Percentiles rank a stretch among this genome's conserved stretches.
phyloP scores from a whole-genome alignment of 2,113 vertebrate genomes.

The Tringa solitaria region DNA sequence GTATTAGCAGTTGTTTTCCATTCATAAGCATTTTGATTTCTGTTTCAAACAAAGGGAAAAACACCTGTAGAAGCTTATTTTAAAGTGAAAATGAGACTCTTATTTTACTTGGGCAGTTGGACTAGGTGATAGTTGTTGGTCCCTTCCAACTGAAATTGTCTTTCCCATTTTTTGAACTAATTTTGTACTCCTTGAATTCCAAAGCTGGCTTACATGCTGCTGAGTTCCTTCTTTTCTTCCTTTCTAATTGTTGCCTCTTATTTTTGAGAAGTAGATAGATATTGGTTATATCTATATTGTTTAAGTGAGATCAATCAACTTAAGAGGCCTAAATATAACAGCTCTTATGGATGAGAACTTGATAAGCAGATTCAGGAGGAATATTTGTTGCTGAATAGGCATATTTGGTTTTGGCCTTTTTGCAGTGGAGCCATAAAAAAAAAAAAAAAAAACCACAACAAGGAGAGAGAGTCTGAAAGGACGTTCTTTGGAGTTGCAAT shows the following conservation, averaged over 20 bases:
- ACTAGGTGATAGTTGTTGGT: background rate
- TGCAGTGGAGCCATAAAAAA: conserved; percentile 26
- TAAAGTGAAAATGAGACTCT: background rate
- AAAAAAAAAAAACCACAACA: too few relatives aligned
- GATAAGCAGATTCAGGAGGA: conserved; percentile 18
- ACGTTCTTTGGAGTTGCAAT: conserved; percentile 16
- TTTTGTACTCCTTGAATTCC: background rate
- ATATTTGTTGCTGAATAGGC: background rate
- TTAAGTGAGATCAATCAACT: background rate
- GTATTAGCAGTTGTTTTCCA: background rate
- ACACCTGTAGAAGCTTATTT: background rate
- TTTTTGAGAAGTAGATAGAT: background rate
- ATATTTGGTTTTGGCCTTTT: conserved; percentile 36
- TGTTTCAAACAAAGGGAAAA: background rate
- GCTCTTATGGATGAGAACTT: background rate
- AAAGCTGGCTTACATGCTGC: background rate
- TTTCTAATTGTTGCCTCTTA: background rate
- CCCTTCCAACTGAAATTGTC: background rate
- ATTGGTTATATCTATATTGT: background rate
- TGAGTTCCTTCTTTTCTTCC: background rate
- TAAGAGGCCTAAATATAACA: background rate
- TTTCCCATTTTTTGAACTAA: background rate
- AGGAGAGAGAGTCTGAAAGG: conserved; percentile 21
- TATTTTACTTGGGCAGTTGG: background rate
- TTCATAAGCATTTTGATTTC: background rate